A percentile compares a stretch with the other conserved stretches of the same genome.
Evolutionary conservation across 2,888 invertebrate species (phyloP).

Genomic region (Drosophila imparisetae): DNA sequence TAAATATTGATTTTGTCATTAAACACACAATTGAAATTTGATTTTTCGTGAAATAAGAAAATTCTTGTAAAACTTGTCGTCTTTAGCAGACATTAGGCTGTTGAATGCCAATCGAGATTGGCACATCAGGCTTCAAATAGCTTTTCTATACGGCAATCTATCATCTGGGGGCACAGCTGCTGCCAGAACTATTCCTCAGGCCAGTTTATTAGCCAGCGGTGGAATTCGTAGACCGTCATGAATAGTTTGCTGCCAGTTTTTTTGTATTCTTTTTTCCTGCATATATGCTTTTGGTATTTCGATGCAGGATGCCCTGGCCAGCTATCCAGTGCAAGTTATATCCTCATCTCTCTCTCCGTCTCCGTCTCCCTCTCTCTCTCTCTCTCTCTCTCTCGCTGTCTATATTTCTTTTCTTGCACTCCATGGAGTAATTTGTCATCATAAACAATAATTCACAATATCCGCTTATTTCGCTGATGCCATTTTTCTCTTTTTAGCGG

Average conservation of each 20-base stretch:
- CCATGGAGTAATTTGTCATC: conserved; percentile 58
- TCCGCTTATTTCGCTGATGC: conserved; percentile 40
- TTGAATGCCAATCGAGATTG: not conserved
- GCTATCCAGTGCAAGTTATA: not conserved
- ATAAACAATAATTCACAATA: conserved; percentile 66
- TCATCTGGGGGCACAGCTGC: conserved; percentile 1
- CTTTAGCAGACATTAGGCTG: not conserved
- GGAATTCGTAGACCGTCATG: conserved; percentile 27
- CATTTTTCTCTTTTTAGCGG: conserved; percentile 6
- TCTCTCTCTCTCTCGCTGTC: not conserved
- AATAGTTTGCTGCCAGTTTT: conserved; percentile 30
- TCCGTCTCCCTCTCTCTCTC: not conserved
- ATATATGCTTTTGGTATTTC: conserved; percentile 20
- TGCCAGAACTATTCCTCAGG: not conserved
- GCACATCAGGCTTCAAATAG: conserved; percentile 5
- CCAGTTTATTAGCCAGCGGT: conserved; percentile 33
- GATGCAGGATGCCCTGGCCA: conserved; percentile 28
- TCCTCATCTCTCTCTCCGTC: not conserved
- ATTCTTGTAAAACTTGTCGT: not conserved
- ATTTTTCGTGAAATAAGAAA: not conserved
- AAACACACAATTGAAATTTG: not conserved
- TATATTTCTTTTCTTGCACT: conserved; percentile 10
- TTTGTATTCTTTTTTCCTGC: conserved; percentile 3
- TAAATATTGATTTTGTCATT: not conserved
- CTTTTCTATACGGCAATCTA: not conserved